Conservation (phyloP, 2,797 vertebrate species). For the Pantherophis alleghaniensis region DNA sequence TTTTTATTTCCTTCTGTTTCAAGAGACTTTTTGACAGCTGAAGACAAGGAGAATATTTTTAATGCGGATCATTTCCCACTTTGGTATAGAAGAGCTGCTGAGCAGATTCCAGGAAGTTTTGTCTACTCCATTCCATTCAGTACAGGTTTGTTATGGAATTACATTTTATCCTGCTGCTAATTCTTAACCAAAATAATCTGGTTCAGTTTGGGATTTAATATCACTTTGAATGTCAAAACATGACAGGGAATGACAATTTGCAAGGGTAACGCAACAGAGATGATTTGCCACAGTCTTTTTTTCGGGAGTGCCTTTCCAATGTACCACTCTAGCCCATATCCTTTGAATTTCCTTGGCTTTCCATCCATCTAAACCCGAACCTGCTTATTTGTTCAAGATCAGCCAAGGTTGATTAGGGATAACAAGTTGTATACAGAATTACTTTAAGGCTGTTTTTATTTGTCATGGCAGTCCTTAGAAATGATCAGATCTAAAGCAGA, state of each 20-base stretch:
- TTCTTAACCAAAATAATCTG: too few relatives aligned
- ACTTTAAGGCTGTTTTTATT: background rate
- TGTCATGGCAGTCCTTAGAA: background rate
- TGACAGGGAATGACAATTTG: background rate
- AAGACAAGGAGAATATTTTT: slow-evolving; percentile 96
- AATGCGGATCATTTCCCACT: slow-evolving; percentile 97
- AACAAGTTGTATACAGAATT: background rate
- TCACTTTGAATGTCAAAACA: background rate
- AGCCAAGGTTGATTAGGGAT: background rate
- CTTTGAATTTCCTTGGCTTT: background rate
- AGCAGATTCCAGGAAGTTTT: slow-evolving; percentile 95
- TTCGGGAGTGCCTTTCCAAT: background rate
- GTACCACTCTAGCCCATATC: background rate
- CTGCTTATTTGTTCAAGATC: background rate
- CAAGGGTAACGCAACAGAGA: background rate
- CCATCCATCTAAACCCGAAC: background rate
- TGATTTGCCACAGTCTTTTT: background rate
- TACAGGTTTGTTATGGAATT: slow-evolving; percentile 75
- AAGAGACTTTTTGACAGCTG: slow-evolving; percentile 96
- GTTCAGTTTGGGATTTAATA: background rate
- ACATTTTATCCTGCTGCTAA: slow-evolving; percentile 6
- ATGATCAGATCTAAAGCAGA: background rate
- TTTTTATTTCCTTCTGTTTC: slow-evolving; percentile 72
- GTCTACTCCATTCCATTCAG: slow-evolving; percentile 95
- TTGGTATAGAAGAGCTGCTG: slow-evolving; percentile 96